Evolutionary conservation across 2,797 vertebrate species (phyloP).

Genomic region (Antennarius maculatus): DNA sequence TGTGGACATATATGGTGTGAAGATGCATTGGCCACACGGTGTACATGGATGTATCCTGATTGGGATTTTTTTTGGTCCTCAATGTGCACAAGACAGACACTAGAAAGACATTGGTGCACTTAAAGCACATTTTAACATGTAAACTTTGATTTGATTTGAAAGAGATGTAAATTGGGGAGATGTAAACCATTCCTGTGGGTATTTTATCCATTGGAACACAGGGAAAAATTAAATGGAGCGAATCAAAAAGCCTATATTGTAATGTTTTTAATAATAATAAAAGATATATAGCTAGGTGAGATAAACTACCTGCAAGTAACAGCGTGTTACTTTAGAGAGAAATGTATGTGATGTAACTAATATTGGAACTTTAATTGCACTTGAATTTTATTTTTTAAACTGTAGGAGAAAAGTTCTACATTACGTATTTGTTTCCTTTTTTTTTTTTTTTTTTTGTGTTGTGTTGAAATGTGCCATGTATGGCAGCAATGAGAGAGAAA

Average conservation of each 20-base stretch:
- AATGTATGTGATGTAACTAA: slow-evolving; percentile 86
- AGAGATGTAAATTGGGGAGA: slow-evolving; percentile 33
- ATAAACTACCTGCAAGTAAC: slow-evolving; percentile 87
- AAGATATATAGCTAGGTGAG: slow-evolving; percentile 63
- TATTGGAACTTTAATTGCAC: slow-evolving; percentile 89
- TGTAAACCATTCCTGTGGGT: slow-evolving; percentile 37
- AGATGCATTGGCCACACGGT: slow-evolving; percentile 42
- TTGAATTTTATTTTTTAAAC: slow-evolving; percentile 87
- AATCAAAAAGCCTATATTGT: slow-evolving; percentile 55
- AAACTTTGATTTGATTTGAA: slow-evolving; percentile 32
- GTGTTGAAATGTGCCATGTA: slow-evolving; percentile 75
- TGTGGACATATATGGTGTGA: slow-evolving; percentile 29
- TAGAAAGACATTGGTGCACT: slow-evolving; percentile 69
- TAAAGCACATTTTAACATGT: slow-evolving; percentile 53
- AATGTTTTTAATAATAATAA: slow-evolving; percentile 50
- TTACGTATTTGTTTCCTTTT: slow-evolving; percentile 71
- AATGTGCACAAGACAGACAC: slow-evolving; percentile 58
- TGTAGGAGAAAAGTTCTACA: slow-evolving; percentile 67
- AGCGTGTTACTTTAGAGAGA: slow-evolving; percentile 81
- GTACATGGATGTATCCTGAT: slow-evolving; percentile 44
- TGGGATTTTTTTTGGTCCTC: slow-evolving; percentile 41
- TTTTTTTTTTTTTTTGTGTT: slow-evolving; percentile 45
- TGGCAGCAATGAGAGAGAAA: slow-evolving; percentile 37
- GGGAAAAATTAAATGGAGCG: slow-evolving; percentile 37
- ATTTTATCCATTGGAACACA: slow-evolving; percentile 42